phyloP scores from a whole-genome alignment of 2,888 invertebrate species.

The Acutogordius australiensis region DNA sequence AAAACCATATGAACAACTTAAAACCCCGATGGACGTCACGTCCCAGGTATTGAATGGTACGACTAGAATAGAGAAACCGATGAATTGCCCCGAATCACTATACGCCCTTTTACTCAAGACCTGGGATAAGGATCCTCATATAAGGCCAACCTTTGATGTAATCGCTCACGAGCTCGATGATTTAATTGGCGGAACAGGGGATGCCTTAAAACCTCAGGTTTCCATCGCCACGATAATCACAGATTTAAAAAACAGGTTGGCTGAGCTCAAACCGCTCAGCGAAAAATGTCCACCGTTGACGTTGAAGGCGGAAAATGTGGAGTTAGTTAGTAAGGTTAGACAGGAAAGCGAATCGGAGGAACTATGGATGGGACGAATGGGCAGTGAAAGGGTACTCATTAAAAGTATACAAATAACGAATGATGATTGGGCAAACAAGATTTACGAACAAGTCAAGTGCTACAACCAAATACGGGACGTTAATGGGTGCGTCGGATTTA shows the following conservation, averaged over 20 bases:
- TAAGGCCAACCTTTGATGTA: not conserved
- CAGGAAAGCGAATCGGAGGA: not conserved
- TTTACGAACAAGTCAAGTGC: not conserved
- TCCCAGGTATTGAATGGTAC: not conserved
- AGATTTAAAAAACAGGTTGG: too few species aligned
- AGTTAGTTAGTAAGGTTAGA: not conserved
- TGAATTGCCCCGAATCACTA: not conserved
- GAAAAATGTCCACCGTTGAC: too few species aligned
- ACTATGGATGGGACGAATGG: constrained; percentile 1
- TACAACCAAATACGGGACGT: not conserved
- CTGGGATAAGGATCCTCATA: not conserved
- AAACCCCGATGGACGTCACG: not conserved
- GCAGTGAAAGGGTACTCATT: not conserved
- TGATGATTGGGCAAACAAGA: not conserved
- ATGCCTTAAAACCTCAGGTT: too few species aligned
- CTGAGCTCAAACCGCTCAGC: too few species aligned
- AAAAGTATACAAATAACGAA: not conserved
- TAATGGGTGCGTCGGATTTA: not conserved
- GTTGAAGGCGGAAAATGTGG: too few species aligned
- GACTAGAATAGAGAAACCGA: not conserved
- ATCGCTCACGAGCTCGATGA: too few species aligned
- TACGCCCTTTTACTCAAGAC: not conserved
- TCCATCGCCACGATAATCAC: too few species aligned
- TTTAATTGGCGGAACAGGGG: too few species aligned
- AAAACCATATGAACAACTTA: not conserved